A percentile compares a stretch with the other conserved stretches of the same genome.
These are phyloP conservation scores for Pterobdella sp. DNA, from an alignment of 2,888 invertebrate species.

Conservation along the genomic window DNA sequence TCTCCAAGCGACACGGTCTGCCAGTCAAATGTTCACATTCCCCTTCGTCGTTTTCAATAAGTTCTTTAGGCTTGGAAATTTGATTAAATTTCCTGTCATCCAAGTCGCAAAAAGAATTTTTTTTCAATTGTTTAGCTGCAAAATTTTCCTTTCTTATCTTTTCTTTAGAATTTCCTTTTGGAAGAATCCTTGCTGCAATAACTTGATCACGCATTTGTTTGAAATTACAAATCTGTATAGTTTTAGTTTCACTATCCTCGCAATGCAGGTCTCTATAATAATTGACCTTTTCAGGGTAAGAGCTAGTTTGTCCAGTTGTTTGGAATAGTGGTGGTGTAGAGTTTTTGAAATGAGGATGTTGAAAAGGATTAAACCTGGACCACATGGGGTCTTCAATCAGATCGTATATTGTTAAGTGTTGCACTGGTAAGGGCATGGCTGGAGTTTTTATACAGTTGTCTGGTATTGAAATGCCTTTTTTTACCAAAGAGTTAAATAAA, in stretches of 20 bases:
- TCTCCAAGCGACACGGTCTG: slow-evolving; percentile 19
- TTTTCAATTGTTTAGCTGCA: not conserved
- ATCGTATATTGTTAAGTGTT: slow-evolving; percentile 19
- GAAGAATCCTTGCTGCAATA: not conserved
- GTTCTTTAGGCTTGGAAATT: not conserved
- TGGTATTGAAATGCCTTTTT: slow-evolving; percentile 1
- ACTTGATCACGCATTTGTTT: slow-evolving; percentile 6
- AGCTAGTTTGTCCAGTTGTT: not conserved
- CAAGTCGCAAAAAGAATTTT: too few species aligned
- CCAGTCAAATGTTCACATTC: slow-evolving; percentile 18
- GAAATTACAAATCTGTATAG: slow-evolving; percentile 8
- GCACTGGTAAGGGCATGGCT: slow-evolving; percentile 11
- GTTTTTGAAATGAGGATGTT: slow-evolving; percentile 9
- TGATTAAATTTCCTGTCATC: not conserved
- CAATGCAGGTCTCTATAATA: slow-evolving; percentile 15
- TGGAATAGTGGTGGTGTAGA: slow-evolving; percentile 16
- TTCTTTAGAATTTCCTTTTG: not conserved
- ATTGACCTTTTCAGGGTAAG: slow-evolving; percentile 8
- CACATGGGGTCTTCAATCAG: slow-evolving; percentile 26
- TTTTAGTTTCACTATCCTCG: not conserved
- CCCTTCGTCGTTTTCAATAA: not conserved
- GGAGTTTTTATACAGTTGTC: slow-evolving; percentile 27
- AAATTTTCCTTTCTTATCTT: not conserved
- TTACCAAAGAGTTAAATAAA: not conserved
- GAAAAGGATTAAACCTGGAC: slow-evolving; percentile 25